phyloP scores from a whole-genome alignment of 2,888 invertebrate species.

The Eugnorisma glareosa region DNA sequence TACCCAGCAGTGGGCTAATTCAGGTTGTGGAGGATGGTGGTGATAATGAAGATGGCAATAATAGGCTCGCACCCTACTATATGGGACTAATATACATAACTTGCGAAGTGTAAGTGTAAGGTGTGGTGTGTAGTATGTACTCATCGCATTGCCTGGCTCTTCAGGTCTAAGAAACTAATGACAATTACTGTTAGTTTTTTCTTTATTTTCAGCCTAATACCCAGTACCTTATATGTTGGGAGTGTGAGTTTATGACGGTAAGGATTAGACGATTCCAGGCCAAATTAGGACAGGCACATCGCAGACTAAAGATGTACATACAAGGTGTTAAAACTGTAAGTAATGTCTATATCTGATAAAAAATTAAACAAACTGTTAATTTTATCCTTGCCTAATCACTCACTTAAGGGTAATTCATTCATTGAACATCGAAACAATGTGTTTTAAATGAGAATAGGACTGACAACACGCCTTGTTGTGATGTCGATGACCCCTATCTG shows the following conservation, averaged over 20 bases:
- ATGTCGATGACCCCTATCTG: background rate
- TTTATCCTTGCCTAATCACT: background rate
- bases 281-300: constrained; percentile 13
- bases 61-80: background rate
- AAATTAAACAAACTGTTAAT: background rate
- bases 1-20: background rate
- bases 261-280: constrained; percentile 31
- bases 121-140: background rate
- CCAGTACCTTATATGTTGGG: constrained; percentile 27
- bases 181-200: background rate
- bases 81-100: background rate
- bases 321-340: constrained; percentile 28
- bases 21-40: background rate
- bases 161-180: background rate
- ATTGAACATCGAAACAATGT: too few relatives aligned
- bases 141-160: background rate
- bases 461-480: background rate
- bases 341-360: background rate
- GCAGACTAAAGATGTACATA: background rate
- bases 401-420: background rate
- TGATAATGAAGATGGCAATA: background rate
- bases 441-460: background rate
- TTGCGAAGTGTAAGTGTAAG: background rate
- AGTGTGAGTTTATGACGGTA: constrained; percentile 9
- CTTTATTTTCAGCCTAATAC: background rate